phyloP scores from a whole-genome alignment of 2,797 vertebrate species.

The Cynopterus sphinx region DNA sequence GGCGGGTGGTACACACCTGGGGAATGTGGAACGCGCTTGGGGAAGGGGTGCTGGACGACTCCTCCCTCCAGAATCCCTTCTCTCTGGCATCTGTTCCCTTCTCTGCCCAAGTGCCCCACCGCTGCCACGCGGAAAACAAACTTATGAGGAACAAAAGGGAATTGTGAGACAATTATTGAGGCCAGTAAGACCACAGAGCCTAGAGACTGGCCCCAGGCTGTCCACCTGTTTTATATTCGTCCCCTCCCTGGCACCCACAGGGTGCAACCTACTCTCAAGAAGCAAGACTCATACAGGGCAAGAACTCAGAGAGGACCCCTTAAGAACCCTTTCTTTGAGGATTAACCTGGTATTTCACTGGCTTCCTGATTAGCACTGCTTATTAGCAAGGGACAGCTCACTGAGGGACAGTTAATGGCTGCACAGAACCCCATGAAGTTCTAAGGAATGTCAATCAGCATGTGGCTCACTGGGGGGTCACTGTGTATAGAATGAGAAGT shows the following conservation, averaged over 20 bases:
- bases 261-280: background rate
- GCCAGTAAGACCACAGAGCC: background rate
- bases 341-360: background rate
- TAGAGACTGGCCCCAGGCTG: rapidly evolving
- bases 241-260: background rate
- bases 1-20: rapidly evolving
- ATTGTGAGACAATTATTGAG: rapidly evolving
- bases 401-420: background rate
- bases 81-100: background rate
- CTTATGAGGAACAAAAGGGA: rapidly evolving
- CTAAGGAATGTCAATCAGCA: background rate
- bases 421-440: background rate
- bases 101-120: background rate
- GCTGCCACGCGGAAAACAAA: background rate
- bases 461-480: background rate
- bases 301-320: rapidly evolving
- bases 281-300: background rate
- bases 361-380: background rate
- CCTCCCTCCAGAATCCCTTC: background rate
- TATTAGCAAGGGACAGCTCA: background rate
- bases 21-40: rapidly evolving
- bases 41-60: rapidly evolving
- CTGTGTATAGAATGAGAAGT: background rate
- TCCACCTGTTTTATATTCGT: rapidly evolving
- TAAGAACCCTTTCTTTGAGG: background rate